phyloP scores from a whole-genome alignment of 2,888 invertebrate species.

The Chouioia cunea region DNA sequence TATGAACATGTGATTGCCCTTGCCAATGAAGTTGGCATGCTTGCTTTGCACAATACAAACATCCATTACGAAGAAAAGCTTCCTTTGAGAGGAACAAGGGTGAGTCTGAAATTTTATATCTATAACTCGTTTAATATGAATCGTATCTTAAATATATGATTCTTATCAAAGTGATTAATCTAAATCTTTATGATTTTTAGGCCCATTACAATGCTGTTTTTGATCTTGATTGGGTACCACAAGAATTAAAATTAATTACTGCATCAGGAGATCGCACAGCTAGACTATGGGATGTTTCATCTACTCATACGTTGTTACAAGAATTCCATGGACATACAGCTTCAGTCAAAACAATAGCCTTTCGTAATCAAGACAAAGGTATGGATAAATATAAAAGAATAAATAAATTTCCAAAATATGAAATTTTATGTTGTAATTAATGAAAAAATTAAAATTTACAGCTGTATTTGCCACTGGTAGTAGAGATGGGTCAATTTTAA shows the following conservation, averaged over 20 bases:
- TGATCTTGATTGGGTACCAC: slow-evolving; percentile 88
- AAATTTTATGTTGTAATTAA: not conserved
- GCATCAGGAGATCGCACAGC: slow-evolving; percentile 89
- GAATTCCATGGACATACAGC: slow-evolving; percentile 83
- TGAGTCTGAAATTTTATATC: slow-evolving; percentile 55
- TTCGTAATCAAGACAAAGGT: slow-evolving; percentile 76
- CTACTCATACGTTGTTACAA: slow-evolving; percentile 68
- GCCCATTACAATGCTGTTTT: slow-evolving; percentile 90
- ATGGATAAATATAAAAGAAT: slow-evolving; percentile 26
- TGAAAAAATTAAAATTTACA: slow-evolving; percentile 56
- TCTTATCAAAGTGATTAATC: not conserved
- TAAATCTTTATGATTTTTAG: slow-evolving; percentile 50
- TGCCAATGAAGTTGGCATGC: slow-evolving; percentile 87
- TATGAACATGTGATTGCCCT: slow-evolving; percentile 82
- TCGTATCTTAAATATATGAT: not conserved
- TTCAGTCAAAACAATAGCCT: slow-evolving; percentile 86
- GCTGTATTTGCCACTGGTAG: slow-evolving; percentile 90
- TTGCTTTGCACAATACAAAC: slow-evolving; percentile 71
- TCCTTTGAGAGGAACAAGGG: slow-evolving; percentile 70
- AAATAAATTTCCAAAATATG: not conserved
- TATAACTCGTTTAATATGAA: slow-evolving; percentile 2
- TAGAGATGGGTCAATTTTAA: slow-evolving; percentile 86
- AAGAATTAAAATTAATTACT: slow-evolving; percentile 82
- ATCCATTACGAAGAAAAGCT: slow-evolving; percentile 49
- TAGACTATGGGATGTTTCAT: slow-evolving; percentile 80